A percentile compares a stretch with the other conserved stretches of the same genome.
These are phyloP conservation scores for Ascaphus truei DNA, from an alignment of 2,113 vertebrate genomes.

Conservation along the genomic window DNA sequence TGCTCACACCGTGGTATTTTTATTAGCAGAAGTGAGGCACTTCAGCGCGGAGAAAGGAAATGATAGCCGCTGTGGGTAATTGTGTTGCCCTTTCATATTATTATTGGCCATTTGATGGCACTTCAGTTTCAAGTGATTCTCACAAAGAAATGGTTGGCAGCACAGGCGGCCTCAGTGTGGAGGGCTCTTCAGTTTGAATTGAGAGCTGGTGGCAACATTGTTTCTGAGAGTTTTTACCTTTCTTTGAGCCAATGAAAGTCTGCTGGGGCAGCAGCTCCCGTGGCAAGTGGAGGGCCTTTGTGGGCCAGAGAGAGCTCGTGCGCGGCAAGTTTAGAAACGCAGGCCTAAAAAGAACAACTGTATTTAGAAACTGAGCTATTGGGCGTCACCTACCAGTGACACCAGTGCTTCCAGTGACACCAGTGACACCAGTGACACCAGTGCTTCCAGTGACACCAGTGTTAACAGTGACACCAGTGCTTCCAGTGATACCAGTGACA, in stretches of 20 bases:
- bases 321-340: not conserved
- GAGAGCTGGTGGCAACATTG: not conserved
- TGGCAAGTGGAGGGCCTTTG: too few species aligned
- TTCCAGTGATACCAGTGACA: too few species aligned
- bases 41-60: not conserved
- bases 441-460: too few species aligned
- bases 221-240: not conserved
- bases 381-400: not conserved
- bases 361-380: not conserved
- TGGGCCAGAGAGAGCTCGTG: not conserved
- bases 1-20: too few species aligned
- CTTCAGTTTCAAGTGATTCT: not conserved
- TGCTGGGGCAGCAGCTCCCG: too few species aligned
- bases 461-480: too few species aligned
- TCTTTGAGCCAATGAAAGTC: not conserved
- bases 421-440: too few species aligned
- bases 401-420: too few species aligned
- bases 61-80: not conserved
- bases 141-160: not conserved
- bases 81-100: not conserved
- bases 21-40: too few species aligned
- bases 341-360: not conserved
- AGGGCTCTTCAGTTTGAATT: not conserved
- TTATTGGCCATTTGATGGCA: not conserved
- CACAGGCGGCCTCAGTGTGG: not conserved